Evolutionary conservation across 2,888 invertebrate genomes (phyloP).

Genomic region (Stenodema calcarata): DNA sequence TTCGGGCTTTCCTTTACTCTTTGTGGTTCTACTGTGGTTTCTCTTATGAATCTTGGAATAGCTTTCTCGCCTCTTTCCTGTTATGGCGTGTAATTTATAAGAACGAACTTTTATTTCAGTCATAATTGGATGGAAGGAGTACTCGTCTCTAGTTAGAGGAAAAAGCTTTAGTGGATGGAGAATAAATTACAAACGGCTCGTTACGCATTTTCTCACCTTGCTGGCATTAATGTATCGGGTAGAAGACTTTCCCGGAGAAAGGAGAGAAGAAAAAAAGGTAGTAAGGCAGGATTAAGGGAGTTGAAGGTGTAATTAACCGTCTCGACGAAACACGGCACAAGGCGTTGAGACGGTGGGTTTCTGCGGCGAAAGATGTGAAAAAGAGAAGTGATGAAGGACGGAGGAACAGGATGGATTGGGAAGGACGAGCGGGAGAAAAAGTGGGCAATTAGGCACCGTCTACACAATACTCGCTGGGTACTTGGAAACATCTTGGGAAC

Average conservation of each 20-base stretch:
- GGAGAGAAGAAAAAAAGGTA: neutral
- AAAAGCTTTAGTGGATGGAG: neutral
- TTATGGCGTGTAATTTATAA: no score
- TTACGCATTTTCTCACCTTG: neutral
- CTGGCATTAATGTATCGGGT: neutral
- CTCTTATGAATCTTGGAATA: no score
- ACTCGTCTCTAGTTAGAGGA: no score
- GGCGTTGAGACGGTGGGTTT: neutral
- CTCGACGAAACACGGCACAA: neutral
- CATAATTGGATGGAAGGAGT: no score
- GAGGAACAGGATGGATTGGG: neutral
- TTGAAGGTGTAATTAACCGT: neutral
- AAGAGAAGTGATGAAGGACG: neutral
- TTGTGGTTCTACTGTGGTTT: no score
- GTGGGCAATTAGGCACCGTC: constrained; percentile 23
- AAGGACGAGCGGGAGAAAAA: neutral
- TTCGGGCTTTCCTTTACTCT: no score
- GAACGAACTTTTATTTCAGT: no score
- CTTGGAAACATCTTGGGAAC: constrained; percentile 31
- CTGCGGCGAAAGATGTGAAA: neutral
- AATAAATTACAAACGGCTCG: neutral
- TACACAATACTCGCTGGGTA: neutral
- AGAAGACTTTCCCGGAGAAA: neutral
- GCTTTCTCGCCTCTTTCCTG: no score
- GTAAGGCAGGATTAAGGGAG: constrained; percentile 3